Evolutionary conservation across 2,113 vertebrate genomes (phyloP).

Genomic region (Hassar affinis): DNA sequence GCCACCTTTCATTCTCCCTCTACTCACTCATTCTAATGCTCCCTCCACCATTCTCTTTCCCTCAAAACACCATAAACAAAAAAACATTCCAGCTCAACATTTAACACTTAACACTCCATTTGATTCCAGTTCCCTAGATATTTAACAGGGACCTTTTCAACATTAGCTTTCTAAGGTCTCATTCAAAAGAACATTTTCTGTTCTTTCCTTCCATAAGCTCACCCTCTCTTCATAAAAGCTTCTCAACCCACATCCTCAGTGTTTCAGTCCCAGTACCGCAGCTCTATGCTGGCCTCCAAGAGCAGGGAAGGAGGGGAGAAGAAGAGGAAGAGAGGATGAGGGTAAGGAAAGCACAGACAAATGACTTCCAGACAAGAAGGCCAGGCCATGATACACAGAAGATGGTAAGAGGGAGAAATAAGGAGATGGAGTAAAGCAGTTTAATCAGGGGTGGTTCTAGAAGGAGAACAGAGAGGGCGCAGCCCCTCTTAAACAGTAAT

Average conservation of each 20-base stretch:
- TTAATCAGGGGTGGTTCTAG: not conserved
- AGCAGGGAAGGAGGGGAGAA: slow-evolving; percentile 34
- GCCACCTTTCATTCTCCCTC: slow-evolving; percentile 19
- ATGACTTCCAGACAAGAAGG: slow-evolving; percentile 56
- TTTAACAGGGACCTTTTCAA: slow-evolving; percentile 36
- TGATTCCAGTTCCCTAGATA: slow-evolving; percentile 51
- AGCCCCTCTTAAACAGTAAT: too few species aligned
- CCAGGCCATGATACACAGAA: not conserved
- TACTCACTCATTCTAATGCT: not conserved
- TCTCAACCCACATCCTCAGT: slow-evolving; percentile 32
- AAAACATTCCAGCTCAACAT: slow-evolving; percentile 11
- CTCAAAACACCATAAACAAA: slow-evolving; percentile 47
- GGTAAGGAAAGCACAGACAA: slow-evolving; percentile 53
- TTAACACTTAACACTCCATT: slow-evolving; percentile 72
- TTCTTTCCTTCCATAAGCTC: slow-evolving; percentile 7
- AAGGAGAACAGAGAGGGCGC: not conserved
- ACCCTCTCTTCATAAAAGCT: slow-evolving; percentile 30
- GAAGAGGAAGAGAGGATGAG: slow-evolving; percentile 46
- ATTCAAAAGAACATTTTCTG: not conserved
- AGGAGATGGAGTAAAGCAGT: not conserved
- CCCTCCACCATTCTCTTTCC: slow-evolving; percentile 28
- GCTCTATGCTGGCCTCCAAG: slow-evolving; percentile 9
- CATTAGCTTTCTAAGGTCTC: slow-evolving; percentile 13
- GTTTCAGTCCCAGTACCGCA: slow-evolving; percentile 20
- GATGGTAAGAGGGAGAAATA: not conserved